A percentile compares a stretch with the other conserved stretches of the same genome.
These are phyloP conservation scores for Thunnus maccoyii DNA, from an alignment of 2,113 vertebrate genomes.

Conservation along the genomic window DNA sequence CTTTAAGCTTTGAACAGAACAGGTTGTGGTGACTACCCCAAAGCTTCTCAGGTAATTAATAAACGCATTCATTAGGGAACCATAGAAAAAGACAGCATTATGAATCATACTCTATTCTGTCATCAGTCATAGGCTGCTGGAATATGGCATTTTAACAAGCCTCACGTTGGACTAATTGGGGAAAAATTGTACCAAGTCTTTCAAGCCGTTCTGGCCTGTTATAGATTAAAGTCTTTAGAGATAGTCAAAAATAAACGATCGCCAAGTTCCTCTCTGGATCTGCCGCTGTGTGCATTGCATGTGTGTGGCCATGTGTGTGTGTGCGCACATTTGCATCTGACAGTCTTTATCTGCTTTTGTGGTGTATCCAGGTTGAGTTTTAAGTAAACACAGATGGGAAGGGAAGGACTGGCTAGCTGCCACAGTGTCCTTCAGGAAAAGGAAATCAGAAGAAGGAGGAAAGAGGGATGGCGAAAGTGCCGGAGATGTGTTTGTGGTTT, in stretches of 20 bases:
- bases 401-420: conserved; percentile 17
- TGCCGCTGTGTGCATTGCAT: background rate
- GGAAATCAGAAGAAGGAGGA: conserved; percentile 23
- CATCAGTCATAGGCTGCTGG: conserved; percentile 58
- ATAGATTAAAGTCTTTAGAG: conserved; percentile 37
- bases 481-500: conserved; percentile 25
- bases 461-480: background rate
- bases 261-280: conserved; percentile 18
- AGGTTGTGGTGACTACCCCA: conserved; percentile 28
- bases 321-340: conserved; percentile 7
- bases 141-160: conserved; percentile 71
- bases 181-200: conserved; percentile 38
- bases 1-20: conserved; percentile 36
- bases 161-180: conserved; percentile 63
- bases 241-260: conserved; percentile 42
- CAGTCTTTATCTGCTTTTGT: conserved; percentile 32
- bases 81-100: conserved; percentile 49
- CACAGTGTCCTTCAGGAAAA: conserved; percentile 27
- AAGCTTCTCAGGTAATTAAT: conserved; percentile 60
- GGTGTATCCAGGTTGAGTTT: conserved; percentile 24
- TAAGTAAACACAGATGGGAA: conserved; percentile 45
- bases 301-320: too few species aligned
- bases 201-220: conserved; percentile 50
- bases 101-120: conserved; percentile 58
- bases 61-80: conserved; percentile 62